Percentiles rank a stretch among this genome's conserved stretches.
These are phyloP conservation scores for Heteronetta atricapilla DNA, from an alignment of 2,113 vertebrate species.

Conservation along the genomic window DNA sequence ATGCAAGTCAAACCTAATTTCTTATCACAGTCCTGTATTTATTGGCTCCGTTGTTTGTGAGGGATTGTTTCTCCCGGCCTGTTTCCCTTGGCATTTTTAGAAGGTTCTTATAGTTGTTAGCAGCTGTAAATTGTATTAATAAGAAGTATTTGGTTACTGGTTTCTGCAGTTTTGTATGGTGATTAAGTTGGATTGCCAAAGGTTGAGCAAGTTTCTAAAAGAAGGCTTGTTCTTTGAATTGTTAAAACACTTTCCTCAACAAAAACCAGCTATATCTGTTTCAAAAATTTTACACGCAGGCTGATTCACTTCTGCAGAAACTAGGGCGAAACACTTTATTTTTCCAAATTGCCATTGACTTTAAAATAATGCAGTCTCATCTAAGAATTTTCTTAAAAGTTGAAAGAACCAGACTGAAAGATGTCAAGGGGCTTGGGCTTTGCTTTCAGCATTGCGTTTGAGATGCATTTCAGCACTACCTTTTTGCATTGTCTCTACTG, in stretches of 20 bases:
- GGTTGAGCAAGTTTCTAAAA: constrained; percentile 65
- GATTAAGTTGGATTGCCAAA: constrained; percentile 56
- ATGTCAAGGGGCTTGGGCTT: accelerated
- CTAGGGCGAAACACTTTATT: not conserved
- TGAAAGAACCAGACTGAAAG: not conserved
- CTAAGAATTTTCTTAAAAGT: not conserved
- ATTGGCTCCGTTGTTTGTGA: not conserved
- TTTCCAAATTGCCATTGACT: not conserved
- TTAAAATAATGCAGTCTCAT: not conserved
- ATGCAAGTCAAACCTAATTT: constrained; percentile 48
- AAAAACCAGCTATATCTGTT: not conserved
- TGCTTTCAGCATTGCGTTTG: not conserved
- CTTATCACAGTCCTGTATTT: constrained; percentile 45
- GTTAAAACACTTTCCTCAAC: constrained; percentile 37
- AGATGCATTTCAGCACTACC: accelerated
- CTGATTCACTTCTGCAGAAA: constrained; percentile 28
- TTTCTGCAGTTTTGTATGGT: constrained; percentile 54
- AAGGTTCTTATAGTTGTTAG: constrained; percentile 17
- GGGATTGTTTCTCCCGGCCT: constrained; percentile 38
- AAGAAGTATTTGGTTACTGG: constrained; percentile 37
- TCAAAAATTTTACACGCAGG: constrained; percentile 26
- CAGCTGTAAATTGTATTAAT: constrained; percentile 45
- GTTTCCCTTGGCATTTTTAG: constrained; percentile 57
- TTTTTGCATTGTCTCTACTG: not conserved
- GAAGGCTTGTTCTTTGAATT: constrained; percentile 61